A percentile compares a stretch with the other conserved stretches of the same genome.
Conservation (phyloP, 2,888 invertebrate species). For the Tipula unca region DNA sequence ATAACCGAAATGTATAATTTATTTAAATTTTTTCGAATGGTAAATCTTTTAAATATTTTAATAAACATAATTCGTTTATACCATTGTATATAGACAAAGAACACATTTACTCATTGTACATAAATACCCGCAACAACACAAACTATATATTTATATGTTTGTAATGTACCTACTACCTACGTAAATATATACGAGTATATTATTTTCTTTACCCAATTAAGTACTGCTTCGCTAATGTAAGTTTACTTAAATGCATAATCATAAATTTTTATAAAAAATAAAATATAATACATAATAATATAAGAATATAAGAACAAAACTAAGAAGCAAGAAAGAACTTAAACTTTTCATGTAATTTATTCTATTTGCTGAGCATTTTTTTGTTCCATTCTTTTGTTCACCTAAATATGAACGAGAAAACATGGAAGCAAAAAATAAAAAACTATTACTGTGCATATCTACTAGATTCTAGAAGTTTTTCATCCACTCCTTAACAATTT, state of each 20-base stretch:
- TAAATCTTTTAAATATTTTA: not conserved
- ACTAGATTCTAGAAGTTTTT: not conserved
- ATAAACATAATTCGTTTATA: not conserved
- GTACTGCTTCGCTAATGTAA: not conserved
- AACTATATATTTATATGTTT: no score
- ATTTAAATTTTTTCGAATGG: not conserved
- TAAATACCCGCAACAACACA: not conserved
- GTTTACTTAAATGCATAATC: not conserved
- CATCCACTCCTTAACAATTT: not conserved
- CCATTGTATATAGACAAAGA: not conserved
- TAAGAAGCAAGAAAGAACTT: not conserved
- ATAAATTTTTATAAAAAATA: not conserved
- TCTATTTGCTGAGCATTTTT: not conserved
- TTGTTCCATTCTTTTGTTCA: not conserved
- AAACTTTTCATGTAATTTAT: slow-evolving; percentile 8
- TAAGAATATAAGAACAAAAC: not conserved
- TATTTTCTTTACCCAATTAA: not conserved
- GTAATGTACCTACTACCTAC: no score
- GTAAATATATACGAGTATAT: no score
- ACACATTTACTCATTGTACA: not conserved
- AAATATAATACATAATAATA: not conserved
- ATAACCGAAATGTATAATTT: not conserved
- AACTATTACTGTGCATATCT: not conserved
- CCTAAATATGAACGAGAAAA: not conserved
- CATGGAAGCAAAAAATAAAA: not conserved